phyloP scores from a whole-genome alignment of 2,113 vertebrate species.

The Leucosticte australis region DNA sequence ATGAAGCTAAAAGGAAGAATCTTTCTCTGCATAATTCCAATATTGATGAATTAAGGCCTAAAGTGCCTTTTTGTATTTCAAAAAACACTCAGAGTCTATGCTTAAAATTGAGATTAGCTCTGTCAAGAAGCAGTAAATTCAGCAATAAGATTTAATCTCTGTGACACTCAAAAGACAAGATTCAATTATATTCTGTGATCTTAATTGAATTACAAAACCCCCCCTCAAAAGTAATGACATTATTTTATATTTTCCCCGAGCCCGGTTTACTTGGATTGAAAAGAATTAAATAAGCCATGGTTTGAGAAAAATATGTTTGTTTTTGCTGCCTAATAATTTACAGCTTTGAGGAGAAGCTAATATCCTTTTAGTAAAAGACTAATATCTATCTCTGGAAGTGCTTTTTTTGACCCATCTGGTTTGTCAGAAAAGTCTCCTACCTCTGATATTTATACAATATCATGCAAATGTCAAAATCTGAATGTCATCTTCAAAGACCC shows the following conservation, averaged over 20 bases:
- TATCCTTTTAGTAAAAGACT: constrained; percentile 75
- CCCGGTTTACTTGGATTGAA: constrained; percentile 40
- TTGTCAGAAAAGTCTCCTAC: constrained; percentile 83
- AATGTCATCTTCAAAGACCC: constrained; percentile 99
- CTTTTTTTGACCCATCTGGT: constrained; percentile 81
- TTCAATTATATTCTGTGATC: constrained; percentile 67
- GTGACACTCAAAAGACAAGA: constrained; percentile 64
- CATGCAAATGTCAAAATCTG: constrained; percentile 99
- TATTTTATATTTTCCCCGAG: constrained; percentile 65
- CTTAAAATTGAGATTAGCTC: constrained; percentile 61
- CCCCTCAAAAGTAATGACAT: constrained; percentile 61
- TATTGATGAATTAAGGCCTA: constrained; percentile 48
- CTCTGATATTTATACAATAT: constrained; percentile 96
- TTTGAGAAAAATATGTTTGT: constrained; percentile 72
- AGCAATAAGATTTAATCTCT: constrained; percentile 70
- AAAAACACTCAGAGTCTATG: constrained; percentile 27
- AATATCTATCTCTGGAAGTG: constrained; percentile 66
- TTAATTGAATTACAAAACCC: constrained; percentile 65
- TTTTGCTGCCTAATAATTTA: constrained; percentile 71
- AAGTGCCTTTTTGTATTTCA: constrained; percentile 48
- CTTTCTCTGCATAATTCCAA: constrained; percentile 27
- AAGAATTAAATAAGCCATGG: constrained; percentile 52
- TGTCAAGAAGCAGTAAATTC: constrained; percentile 57
- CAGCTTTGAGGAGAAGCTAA: constrained; percentile 72
- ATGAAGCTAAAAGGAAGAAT: constrained; percentile 43